Percentiles rank a stretch among this genome's conserved stretches.
Evolutionary conservation across 2,113 vertebrate species (phyloP).

Genomic region (Typhlomys cinereus): DNA sequence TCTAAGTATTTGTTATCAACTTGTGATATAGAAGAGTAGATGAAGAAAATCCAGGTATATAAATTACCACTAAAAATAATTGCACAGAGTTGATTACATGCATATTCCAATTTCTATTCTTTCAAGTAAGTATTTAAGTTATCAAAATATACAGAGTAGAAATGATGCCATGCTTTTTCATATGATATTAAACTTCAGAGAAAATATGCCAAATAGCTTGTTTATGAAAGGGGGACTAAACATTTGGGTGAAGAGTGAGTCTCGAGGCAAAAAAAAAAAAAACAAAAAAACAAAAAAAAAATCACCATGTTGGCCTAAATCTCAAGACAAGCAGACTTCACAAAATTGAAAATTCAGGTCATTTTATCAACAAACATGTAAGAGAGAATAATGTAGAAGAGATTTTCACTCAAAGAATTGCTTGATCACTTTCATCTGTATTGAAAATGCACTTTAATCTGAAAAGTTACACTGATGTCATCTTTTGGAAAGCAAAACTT

Average conservation of each 20-base stretch:
- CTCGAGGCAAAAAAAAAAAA: neutral
- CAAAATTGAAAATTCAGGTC: slow-evolving; percentile 20
- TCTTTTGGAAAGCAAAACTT: slow-evolving; percentile 67
- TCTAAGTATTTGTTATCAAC: slow-evolving; percentile 51
- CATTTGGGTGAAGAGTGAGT: neutral
- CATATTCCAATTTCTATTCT: slow-evolving; percentile 57
- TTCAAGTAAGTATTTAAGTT: slow-evolving; percentile 41
- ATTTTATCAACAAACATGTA: neutral
- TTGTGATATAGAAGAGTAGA: slow-evolving; percentile 18
- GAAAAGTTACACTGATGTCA: slow-evolving; percentile 55
- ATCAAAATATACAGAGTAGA: slow-evolving; percentile 35
- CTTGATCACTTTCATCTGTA: slow-evolving; percentile 43
- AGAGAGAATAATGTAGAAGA: slow-evolving; percentile 19
- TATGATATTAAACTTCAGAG: neutral
- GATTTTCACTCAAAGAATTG: slow-evolving; percentile 35
- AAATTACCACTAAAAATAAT: slow-evolving; percentile 65
- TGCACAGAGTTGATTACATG: slow-evolving; percentile 37
- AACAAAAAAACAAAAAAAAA: too few species aligned
- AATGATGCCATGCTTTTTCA: slow-evolving; percentile 24
- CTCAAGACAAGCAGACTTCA: neutral
- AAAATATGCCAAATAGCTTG: slow-evolving; percentile 46
- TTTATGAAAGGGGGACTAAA: neutral
- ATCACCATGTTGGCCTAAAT: neutral
- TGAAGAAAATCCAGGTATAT: slow-evolving; percentile 44
- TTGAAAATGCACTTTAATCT: slow-evolving; percentile 62